phyloP scores from a whole-genome alignment of 1,140 invertebrate species.

The Marisa cornuarietis region DNA sequence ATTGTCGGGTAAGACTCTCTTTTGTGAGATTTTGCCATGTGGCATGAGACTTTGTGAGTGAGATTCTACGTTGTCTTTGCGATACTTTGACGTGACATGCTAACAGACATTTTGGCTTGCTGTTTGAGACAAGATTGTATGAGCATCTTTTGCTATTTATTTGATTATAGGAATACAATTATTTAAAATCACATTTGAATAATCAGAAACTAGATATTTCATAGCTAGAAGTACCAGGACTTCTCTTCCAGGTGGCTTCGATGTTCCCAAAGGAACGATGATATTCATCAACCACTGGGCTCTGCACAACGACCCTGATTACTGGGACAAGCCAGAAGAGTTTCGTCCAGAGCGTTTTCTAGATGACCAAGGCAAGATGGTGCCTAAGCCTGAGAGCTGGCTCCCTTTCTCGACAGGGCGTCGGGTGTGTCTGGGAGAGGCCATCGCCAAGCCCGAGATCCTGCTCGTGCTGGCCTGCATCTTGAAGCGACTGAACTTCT shows the following conservation, averaged over 20 bases:
- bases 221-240: neutral
- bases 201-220: neutral
- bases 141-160: neutral
- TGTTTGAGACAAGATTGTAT: neutral
- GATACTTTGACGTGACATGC: no score
- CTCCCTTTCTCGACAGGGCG: slow-evolving; percentile 38
- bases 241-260: slow-evolving; percentile 62
- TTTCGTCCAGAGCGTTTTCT: slow-evolving; percentile 77
- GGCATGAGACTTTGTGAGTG: no score
- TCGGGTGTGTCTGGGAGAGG: slow-evolving; percentile 88
- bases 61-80: no score
- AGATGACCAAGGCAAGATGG: slow-evolving; percentile 39
- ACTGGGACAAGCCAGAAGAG: slow-evolving; percentile 76
- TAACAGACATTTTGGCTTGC: no score
- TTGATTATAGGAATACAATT: neutral
- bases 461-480: slow-evolving; percentile 45
- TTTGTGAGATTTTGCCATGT: no score
- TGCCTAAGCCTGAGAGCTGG: slow-evolving; percentile 29
- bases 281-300: slow-evolving; percentile 83
- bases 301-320: slow-evolving; percentile 77
- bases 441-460: slow-evolving; percentile 69
- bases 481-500: slow-evolving; percentile 18
- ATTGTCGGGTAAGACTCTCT: no score
- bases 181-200: neutral
- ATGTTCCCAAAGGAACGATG: slow-evolving; percentile 79